phyloP scores from a whole-genome alignment of 2,888 invertebrate species.

The Drosophila ezoana region DNA sequence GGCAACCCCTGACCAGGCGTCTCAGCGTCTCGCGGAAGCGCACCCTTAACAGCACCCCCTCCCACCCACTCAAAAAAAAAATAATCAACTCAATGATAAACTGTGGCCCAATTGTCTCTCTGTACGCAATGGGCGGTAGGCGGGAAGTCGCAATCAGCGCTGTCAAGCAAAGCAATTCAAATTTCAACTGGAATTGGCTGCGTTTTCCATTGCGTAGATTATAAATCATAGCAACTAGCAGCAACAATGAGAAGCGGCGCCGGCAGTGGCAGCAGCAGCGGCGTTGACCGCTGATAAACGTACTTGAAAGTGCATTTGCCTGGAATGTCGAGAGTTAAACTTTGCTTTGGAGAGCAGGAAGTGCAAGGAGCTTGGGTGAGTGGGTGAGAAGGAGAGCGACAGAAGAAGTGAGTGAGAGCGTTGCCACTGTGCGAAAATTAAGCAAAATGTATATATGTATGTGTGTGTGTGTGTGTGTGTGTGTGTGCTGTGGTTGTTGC shows the following conservation, averaged over 20 bases:
- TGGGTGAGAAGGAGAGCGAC: not conserved
- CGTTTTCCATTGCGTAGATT: slow-evolving; percentile 59
- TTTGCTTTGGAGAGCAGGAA: slow-evolving; percentile 14
- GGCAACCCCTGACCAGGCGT: slow-evolving; percentile 49
- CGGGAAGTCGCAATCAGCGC: slow-evolving; percentile 57
- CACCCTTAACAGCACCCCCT: slow-evolving; percentile 1
- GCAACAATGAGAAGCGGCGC: not conserved
- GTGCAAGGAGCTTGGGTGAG: not conserved
- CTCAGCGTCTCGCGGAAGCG: slow-evolving; percentile 39
- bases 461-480: too few species aligned
- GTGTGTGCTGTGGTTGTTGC: not conserved
- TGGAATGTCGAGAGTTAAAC: slow-evolving; percentile 4
- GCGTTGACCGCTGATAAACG: slow-evolving; percentile 61
- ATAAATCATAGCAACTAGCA: slow-evolving; percentile 36
- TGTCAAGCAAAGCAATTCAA: slow-evolving; percentile 67
- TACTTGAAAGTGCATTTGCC: slow-evolving; percentile 67
- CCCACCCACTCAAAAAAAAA: not conserved
- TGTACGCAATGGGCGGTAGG: slow-evolving; percentile 1
- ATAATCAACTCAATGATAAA: slow-evolving; percentile 31
- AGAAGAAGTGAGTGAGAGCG: not conserved
- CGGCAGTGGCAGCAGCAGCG: not conserved
- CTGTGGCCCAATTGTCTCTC: slow-evolving; percentile 30
- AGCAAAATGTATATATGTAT: not conserved
- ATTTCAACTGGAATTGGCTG: slow-evolving; percentile 47
- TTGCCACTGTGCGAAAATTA: slow-evolving; percentile 1